Evolutionary conservation across 2,113 vertebrate species (phyloP).

Genomic region (Piaya cayana): DNA sequence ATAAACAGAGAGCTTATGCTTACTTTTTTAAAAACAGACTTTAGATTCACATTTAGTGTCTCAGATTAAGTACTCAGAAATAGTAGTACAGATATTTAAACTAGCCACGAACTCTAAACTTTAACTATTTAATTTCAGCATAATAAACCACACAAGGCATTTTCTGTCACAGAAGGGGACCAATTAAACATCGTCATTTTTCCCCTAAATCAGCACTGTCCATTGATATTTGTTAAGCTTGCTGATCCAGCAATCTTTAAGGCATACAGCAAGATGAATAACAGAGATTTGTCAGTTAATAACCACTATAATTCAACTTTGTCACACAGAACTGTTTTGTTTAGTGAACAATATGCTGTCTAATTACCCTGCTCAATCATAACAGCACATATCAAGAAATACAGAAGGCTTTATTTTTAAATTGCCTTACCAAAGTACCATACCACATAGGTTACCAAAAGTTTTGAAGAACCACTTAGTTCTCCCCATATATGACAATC

Average conservation of each 20-base stretch:
- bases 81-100: not conserved
- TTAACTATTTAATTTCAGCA: constrained; percentile 34
- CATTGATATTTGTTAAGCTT: constrained; percentile 45
- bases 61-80: not conserved
- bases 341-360: constrained; percentile 91
- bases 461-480: not conserved
- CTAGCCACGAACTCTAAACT: not conserved
- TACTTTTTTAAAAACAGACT: not conserved
- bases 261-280: constrained; percentile 84
- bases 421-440: not conserved
- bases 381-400: constrained; percentile 76
- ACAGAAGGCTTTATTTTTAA: constrained; percentile 53
- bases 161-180: not conserved
- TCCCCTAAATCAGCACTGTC: constrained; percentile 40
- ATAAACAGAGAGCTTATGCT: not conserved
- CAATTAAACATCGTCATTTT: constrained; percentile 11
- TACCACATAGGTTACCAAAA: not conserved
- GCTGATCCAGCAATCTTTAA: constrained; percentile 78
- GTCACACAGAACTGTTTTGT: constrained; percentile 87
- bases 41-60: not conserved
- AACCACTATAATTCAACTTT: constrained; percentile 90
- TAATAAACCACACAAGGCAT: not conserved
- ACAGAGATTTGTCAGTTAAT: constrained; percentile 90
- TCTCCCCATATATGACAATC: not conserved
- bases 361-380: constrained; percentile 93